Evolutionary conservation across 2,113 vertebrate genomes (phyloP).

Genomic region (human): GRCh38 chr18:69158001-69158500

Average conservation of each 20-base stretch:
- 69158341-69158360: not conserved
- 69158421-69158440: not conserved
- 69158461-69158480: not conserved
- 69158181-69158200: not conserved
- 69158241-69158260: not conserved
- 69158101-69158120: not conserved
- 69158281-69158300: not conserved
- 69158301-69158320: not conserved
- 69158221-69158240: not conserved
- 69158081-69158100: accelerated
- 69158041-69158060: not conserved
- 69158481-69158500: not conserved
- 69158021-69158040: not conserved
- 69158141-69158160: not conserved
- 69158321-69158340: not conserved
- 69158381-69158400: not conserved
- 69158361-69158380: not conserved
- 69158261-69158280: not conserved
- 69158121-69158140: not conserved
- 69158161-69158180: not conserved
- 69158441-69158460: not conserved
- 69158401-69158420: not conserved
- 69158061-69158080: not conserved
- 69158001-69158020: not conserved
- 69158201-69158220: not conserved